Evolutionary conservation across 1,140 invertebrate species (phyloP).

Genomic region (Drosophila kurseongensis): DNA sequence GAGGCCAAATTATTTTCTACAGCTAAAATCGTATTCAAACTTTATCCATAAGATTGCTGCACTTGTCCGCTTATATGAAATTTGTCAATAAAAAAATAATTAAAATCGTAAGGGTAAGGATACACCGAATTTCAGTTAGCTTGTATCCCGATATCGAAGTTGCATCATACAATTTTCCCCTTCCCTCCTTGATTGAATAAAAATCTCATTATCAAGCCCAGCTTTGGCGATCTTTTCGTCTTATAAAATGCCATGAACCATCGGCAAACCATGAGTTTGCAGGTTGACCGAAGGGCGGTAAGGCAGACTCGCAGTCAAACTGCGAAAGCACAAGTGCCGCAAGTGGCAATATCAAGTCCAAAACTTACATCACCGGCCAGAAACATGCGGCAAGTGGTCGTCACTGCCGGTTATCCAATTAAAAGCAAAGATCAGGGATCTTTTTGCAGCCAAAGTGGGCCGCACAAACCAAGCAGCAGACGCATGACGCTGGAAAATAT

Average conservation of each 20-base stretch:
- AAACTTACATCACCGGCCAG: conserved; percentile 65
- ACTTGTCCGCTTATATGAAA: no score
- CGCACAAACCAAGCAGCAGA: conserved; percentile 13
- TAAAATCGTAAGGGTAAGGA: not conserved
- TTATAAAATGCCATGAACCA: conserved; percentile 35
- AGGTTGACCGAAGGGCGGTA: conserved; percentile 33
- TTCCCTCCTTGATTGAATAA: conserved; percentile 5
- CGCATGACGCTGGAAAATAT: conserved; percentile 36
- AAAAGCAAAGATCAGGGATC: conserved; percentile 79
- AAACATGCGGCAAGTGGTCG: conserved; percentile 37
- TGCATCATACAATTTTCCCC: conserved; percentile 32
- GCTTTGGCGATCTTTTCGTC: conserved; percentile 15
- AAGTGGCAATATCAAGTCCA: conserved; percentile 81
- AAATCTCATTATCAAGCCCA: conserved; percentile 32
- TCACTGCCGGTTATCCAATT: conserved; percentile 76
- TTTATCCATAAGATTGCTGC: no score
- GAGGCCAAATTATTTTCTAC: no score
- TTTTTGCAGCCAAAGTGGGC: conserved; percentile 61
- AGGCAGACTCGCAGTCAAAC: conserved; percentile 1
- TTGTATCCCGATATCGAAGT: not conserved
- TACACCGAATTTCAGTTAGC: not conserved
- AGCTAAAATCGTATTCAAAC: no score
- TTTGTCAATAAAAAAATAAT: not conserved
- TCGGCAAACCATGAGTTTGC: conserved; percentile 40
- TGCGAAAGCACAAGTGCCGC: conserved; percentile 43